phyloP scores from a whole-genome alignment of 2,888 invertebrate species.

The Gymnoscelis rufifasciata region DNA sequence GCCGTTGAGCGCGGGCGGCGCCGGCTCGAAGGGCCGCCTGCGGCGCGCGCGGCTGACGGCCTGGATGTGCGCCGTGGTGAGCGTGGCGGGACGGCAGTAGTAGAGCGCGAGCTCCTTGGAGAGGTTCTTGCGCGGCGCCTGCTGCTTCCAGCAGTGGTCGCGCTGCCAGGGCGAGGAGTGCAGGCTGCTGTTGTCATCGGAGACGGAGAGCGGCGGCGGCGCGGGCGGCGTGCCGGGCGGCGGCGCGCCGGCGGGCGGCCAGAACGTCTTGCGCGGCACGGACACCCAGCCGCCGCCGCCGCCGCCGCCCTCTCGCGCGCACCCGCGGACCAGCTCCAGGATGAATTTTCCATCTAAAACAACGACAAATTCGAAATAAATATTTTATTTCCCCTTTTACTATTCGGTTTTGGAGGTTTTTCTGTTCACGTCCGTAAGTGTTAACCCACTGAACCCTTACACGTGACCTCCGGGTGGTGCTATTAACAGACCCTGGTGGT shows the following conservation, averaged over 20 bases:
- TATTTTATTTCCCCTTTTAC: no score
- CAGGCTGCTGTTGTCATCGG: constrained; percentile 93
- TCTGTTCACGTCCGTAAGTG: no score
- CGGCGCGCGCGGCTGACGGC: constrained; percentile 79
- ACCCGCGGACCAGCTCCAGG: constrained; percentile 85
- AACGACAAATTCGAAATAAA: not conserved
- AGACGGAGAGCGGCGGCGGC: constrained; percentile 86
- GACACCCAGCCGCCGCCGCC: constrained; percentile 89
- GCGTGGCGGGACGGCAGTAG: constrained; percentile 80
- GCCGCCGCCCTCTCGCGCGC: constrained; percentile 75
- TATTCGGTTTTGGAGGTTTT: no score
- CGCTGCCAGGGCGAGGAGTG: constrained; percentile 95
- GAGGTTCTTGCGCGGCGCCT: constrained; percentile 84
- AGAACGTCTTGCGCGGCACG: constrained; percentile 92
- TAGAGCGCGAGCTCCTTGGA: constrained; percentile 86
- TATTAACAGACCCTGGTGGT: no score
- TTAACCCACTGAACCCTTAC: no score
- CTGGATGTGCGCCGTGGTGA: constrained; percentile 63
- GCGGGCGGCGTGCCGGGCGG: constrained; percentile 68
- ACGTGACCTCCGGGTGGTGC: no score
- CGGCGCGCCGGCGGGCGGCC: constrained; percentile 87
- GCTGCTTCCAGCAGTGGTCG: constrained; percentile 93
- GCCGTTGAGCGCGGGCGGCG: constrained; percentile 21
- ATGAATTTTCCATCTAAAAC: constrained; percentile 92
- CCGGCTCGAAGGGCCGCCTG: constrained; percentile 81